Evolutionary conservation across 2,888 invertebrate species (phyloP), one percentile per base, ranked within the genome.

Genomic region (Schizaphis graminum): DNA sequence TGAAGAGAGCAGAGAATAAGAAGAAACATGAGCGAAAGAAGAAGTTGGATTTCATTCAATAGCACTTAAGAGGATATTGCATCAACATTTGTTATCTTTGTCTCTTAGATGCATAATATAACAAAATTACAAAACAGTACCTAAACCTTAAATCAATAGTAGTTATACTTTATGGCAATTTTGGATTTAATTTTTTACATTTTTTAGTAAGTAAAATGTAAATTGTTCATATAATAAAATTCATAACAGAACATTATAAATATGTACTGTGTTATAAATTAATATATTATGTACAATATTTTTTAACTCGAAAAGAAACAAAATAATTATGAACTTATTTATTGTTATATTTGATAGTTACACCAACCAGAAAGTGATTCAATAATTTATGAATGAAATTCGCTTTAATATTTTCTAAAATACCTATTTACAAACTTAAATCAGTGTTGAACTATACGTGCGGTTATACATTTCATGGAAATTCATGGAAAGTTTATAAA

Each of bases 51-150:
- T 44, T 57, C 56, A 44, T 91, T 35, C 44, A n/a, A 47, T 61
- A 28, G n/a, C 61, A 28, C 44, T 91, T 85, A n/a, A 56, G 26
- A 56, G 24, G 10, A 77, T 49, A 35, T 11, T 35, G 67, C 49
- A 91, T 91, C 41, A 35, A 41, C 77, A 53, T 53, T 77, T 77
- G 77, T 91, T 67, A 77, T 77, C 49, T 77, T 41, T 77, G 35
- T 91, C 35, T 21, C 4, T 77, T 35, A 41, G 8, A 8, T 10
- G 77, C 77, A 53, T 88, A 88, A 53, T n/a, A 53, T 11, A 35
- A 28, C 7, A 41, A 57, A 57, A 89, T 44, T 16, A 61, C 57
- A 1, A 21, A n/a, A 49, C 13, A 8, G 53, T n/a, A n/a, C n/a
- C n/a, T n/a, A 47, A 47, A 86, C 47, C 44, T 86, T 28, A 44